phyloP scores from a whole-genome alignment of 1,140 invertebrate genomes.

The Daktulosphaira vitifoliae region DNA sequence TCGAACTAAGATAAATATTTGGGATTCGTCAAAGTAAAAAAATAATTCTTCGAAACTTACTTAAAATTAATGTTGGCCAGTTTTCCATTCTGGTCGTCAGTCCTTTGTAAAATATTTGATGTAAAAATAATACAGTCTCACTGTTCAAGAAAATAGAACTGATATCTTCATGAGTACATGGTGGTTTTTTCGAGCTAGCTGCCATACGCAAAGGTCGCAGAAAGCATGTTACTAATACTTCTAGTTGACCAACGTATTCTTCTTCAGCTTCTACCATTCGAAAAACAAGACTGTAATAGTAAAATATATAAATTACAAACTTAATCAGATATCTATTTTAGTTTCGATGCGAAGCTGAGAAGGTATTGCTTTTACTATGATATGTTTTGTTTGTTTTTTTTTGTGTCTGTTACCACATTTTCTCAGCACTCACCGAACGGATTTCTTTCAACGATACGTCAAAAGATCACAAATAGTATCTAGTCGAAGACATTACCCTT shows the following conservation, averaged over 20 bases:
- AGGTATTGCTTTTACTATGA: no score
- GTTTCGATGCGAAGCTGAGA: no score
- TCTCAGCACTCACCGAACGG: no score
- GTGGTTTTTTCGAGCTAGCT: constrained; percentile 85
- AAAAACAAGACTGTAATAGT: constrained; percentile 66
- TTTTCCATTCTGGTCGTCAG: constrained; percentile 82
- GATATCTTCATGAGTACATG: constrained; percentile 87
- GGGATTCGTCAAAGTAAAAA: no score
- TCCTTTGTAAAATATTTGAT: constrained; percentile 93
- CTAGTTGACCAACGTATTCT: constrained; percentile 86
- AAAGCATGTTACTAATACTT: constrained; percentile 85
- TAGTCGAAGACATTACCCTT: no score
- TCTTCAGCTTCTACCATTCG: constrained; percentile 85
- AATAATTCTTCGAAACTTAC: no score
- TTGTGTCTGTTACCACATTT: no score
- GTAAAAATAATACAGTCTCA: constrained; percentile 86
- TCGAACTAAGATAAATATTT: no score
- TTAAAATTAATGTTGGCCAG: constrained; percentile 83
- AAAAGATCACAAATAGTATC: no score
- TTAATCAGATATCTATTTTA: neutral
- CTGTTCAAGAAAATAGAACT: constrained; percentile 93
- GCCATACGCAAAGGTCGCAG: constrained; percentile 89
- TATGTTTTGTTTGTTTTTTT: no score
- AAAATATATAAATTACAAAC: neutral
- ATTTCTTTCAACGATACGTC: no score